Conservation (phyloP, 2,888 invertebrate genomes). For the Orchesellides sinensis region DNA sequence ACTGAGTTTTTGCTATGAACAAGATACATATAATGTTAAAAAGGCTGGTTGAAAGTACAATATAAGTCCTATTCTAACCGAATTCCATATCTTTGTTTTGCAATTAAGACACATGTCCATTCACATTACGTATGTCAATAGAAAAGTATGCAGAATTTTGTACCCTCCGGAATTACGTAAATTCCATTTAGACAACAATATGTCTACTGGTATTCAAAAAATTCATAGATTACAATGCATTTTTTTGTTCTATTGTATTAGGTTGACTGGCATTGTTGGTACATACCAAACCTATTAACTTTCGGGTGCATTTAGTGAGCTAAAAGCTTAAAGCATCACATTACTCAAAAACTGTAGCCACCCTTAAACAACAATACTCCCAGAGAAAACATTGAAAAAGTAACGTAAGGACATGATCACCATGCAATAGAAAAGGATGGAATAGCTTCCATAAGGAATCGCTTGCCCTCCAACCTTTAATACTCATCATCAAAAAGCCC, state of each 20-base stretch:
- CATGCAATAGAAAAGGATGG: not conserved
- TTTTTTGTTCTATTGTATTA: not conserved
- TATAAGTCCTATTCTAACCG: no score
- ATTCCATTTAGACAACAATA: not conserved
- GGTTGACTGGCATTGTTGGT: no score
- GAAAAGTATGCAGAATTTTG: no score
- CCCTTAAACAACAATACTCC: slow-evolving; percentile 5
- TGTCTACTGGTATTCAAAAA: slow-evolving; percentile 16
- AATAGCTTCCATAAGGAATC: not conserved
- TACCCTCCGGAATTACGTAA: no score
- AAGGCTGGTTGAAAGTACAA: no score
- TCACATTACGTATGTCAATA: no score
- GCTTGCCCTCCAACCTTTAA: slow-evolving; percentile 51
- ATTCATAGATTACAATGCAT: slow-evolving; percentile 10
- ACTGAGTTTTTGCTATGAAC: no score
- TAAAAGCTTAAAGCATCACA: slow-evolving; percentile 19
- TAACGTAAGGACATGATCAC: slow-evolving; percentile 49
- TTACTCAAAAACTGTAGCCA: slow-evolving; percentile 8
- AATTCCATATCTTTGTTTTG: no score
- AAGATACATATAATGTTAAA: no score
- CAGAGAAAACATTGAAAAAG: not conserved
- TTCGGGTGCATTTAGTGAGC: slow-evolving; percentile 41
- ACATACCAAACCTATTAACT: slow-evolving; percentile 38
- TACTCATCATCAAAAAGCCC: slow-evolving; percentile 26
- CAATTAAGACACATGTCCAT: no score